Evolutionary conservation across 1,140 invertebrate species (phyloP).

Genomic region (Drosophila kikkawai): DNA sequence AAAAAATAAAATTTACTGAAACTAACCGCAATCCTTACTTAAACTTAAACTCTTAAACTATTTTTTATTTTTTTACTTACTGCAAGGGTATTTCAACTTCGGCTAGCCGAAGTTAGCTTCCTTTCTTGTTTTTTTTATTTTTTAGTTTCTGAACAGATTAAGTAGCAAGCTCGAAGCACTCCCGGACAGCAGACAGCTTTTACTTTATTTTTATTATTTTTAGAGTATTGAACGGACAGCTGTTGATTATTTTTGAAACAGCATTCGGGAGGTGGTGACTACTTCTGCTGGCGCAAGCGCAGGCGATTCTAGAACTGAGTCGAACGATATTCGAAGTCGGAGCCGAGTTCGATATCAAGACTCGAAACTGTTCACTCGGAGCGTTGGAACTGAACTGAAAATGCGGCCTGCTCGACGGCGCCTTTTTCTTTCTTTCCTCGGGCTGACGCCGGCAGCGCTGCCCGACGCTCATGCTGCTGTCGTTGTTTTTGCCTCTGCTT

Average conservation of each 20-base stretch:
- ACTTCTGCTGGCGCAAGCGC: constrained; percentile 58
- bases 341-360: constrained; percentile 2
- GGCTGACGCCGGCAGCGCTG: constrained; percentile 15
- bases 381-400: constrained; percentile 79
- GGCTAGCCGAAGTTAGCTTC: too few relatives aligned
- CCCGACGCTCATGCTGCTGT: constrained; percentile 6
- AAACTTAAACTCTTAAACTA: too few relatives aligned
- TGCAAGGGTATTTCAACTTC: too few relatives aligned
- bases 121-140: too few relatives aligned
- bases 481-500: constrained; percentile 7
- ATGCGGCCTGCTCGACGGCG: constrained; percentile 57
- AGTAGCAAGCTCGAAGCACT: constrained; percentile 18
- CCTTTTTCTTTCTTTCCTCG: constrained; percentile 77
- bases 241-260: constrained; percentile 58
- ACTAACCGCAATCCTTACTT: too few relatives aligned
- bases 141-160: constrained; percentile 6
- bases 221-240: constrained; percentile 44
- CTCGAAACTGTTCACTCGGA: constrained; percentile 52
- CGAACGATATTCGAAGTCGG: constrained; percentile 40
- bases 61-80: too few relatives aligned
- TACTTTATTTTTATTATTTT: constrained; percentile 22
- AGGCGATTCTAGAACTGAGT: constrained; percentile 51
- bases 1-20: too few relatives aligned
- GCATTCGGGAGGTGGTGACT: constrained; percentile 6
- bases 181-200: constrained; percentile 27